Evolutionary conservation across 2,113 vertebrate species (phyloP).

Genomic region (Microcebus ravelobensis): DNA sequence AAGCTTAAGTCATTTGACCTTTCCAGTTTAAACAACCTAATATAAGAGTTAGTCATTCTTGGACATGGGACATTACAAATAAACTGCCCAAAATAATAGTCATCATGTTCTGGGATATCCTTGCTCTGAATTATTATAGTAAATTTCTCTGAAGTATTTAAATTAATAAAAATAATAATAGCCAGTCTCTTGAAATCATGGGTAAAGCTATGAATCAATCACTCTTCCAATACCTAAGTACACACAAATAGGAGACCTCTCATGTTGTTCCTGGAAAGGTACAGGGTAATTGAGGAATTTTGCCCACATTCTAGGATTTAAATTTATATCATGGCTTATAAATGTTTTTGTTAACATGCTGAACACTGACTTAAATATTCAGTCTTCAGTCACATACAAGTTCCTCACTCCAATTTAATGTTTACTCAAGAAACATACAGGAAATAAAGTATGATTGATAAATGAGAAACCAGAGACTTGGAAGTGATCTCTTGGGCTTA

Average conservation of each 20-base stretch:
- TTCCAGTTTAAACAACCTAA: constrained; percentile 65
- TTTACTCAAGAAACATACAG: constrained; percentile 47
- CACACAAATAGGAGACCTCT: background rate
- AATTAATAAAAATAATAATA: constrained; percentile 60
- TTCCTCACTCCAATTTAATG: constrained; percentile 26
- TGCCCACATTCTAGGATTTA: background rate
- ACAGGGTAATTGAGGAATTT: background rate
- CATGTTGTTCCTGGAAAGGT: background rate
- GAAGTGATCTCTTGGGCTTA: background rate
- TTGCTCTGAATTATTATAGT: constrained; percentile 41
- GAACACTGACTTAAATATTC: constrained; percentile 10
- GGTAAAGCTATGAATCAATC: background rate
- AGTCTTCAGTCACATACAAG: background rate
- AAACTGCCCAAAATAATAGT: constrained; percentile 67
- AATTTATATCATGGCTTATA: background rate
- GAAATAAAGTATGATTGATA: constrained; percentile 40
- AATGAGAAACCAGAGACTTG: background rate
- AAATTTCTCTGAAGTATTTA: constrained; percentile 49
- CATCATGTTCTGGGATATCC: constrained; percentile 38
- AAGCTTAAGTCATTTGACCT: constrained; percentile 69
- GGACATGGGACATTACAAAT: constrained; percentile 70
- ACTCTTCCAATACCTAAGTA: background rate
- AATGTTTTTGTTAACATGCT: background rate
- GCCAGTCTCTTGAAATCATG: constrained; percentile 3
- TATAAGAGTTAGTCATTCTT: constrained; percentile 74